A percentile compares a stretch with the other conserved stretches of the same genome.
phyloP scores from a whole-genome alignment of 1,140 invertebrate species.

The Neelides sp. region DNA sequence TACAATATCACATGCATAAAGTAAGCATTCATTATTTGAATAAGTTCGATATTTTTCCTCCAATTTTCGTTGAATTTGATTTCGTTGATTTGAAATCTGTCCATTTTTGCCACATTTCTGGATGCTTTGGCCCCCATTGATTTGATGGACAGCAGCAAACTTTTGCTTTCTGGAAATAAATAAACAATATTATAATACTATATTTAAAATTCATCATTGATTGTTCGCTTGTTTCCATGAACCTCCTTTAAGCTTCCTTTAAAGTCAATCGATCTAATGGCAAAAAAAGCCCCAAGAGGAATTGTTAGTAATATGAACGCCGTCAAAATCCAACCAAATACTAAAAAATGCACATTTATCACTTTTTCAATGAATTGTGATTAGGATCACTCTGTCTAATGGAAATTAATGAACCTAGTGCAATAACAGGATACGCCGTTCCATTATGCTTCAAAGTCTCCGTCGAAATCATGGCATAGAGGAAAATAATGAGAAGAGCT shows the following conservation, averaged over 20 bases:
- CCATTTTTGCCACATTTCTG: constrained; percentile 42
- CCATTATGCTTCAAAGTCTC: constrained; percentile 45
- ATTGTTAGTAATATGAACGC: constrained; percentile 43
- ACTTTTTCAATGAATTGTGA: too few species aligned
- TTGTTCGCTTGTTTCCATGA: constrained; percentile 14
- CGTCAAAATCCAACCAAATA: constrained; percentile 40
- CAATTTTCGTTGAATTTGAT: too few species aligned
- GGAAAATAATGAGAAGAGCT: constrained; percentile 39
- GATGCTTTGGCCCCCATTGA: constrained; percentile 47
- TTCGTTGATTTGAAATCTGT: constrained; percentile 37
- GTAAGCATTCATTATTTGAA: too few species aligned
- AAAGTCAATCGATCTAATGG: too few species aligned
- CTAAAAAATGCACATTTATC: too few species aligned
- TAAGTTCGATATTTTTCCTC: too few species aligned
- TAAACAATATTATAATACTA: not conserved
- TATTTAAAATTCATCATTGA: not conserved
- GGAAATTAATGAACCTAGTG: too few species aligned
- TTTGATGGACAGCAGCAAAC: constrained; percentile 39
- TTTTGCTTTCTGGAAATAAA: constrained; percentile 39
- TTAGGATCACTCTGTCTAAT: too few species aligned
- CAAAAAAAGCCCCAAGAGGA: constrained; percentile 41
- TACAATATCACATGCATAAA: too few species aligned
- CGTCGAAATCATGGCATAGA: constrained; percentile 45
- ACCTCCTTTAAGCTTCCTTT: constrained; percentile 20
- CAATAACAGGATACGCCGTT: constrained; percentile 24